A percentile compares a stretch with the other conserved stretches of the same genome.
These are phyloP conservation scores for Sebastes itinus DNA, from an alignment of 2,797 vertebrate species.

Conservation along the genomic window DNA sequence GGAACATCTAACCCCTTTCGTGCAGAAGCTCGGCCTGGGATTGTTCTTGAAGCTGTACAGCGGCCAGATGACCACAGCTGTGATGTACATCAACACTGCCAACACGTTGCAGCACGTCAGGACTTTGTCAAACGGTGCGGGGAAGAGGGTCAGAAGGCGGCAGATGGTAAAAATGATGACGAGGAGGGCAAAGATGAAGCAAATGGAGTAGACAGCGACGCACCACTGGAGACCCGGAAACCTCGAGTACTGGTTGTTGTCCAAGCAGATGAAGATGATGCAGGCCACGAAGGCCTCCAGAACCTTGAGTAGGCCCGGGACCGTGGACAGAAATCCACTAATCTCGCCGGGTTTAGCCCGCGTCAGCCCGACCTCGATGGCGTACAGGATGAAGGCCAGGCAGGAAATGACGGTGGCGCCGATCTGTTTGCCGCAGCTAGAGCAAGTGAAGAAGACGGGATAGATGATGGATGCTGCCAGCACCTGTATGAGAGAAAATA, in stretches of 20 bases:
- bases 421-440: constrained; percentile 43
- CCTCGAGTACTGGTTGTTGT: rapidly evolving
- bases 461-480: constrained; percentile 86
- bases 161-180: constrained; percentile 85
- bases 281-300: constrained; percentile 89
- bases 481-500: constrained; percentile 61
- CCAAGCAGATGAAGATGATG: constrained; percentile 85
- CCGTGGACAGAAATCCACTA: constrained; percentile 87
- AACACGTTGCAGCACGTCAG: constrained; percentile 83
- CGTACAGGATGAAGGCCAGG: constrained; percentile 83
- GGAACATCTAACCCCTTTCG: rapidly evolving
- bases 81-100: constrained; percentile 87
- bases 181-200: constrained; percentile 85
- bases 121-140: constrained; percentile 79
- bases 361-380: constrained; percentile 84
- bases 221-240: constrained; percentile 83
- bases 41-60: constrained; percentile 76
- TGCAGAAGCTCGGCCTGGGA: background rate
- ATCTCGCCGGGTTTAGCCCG: constrained; percentile 83
- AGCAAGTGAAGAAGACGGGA: constrained; percentile 63
- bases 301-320: constrained; percentile 89
- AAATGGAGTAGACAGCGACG: constrained; percentile 85
- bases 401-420: constrained; percentile 81
- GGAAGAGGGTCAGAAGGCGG: constrained; percentile 79
- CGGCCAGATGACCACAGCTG: constrained; percentile 87